Evolutionary conservation across 30 jellyfish, hydroid and myxozoan genomes (phyloP), one percentile per base, ranked within the genome.

Genomic region (Aurelia aurita complex sp. Pacific): DNA sequence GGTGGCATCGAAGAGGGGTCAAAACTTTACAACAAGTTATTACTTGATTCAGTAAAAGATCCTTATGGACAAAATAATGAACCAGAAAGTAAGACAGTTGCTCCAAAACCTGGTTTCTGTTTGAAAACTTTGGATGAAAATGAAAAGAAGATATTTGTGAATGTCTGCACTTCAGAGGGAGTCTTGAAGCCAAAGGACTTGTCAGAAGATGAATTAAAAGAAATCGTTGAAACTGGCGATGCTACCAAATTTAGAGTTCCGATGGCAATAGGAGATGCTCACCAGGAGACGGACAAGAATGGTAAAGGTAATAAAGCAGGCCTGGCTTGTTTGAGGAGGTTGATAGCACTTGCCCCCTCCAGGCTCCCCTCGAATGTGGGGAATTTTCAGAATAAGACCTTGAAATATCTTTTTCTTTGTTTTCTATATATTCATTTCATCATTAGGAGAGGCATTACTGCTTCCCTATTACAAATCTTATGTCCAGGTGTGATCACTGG

Each of bases 61-160:
- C 85, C 82, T 2, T 54, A 57, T 42, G 64, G 77, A 35, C 89
- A 85, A 60, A 61, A 23, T 10, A 61, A 14, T 10, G 88, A 71
- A 61, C 97, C 95, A 4, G 97, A 85, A 64, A 77, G 88, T 40
- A 42, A 69, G 16, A 38, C 81, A 11, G 91, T 88, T 60, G 96
- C 98, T 6, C 98, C 98, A 8, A 80, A 76, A 67, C 91, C 98
- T 10, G 98, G 98, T 9, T 94, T 94, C 77, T 94, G 98, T 76
- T 65, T 94, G 76, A 94, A 94, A 64, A 82, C 98, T 3, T 14
- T 82, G 52, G 50, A 38, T 46, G 88, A 72, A 63, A 64, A 75
- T 19, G 97, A 92, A 16, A 73, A 82, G 36, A 94, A 94, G 82
- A 85, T 94, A 2, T 92, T 94, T 84, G 90, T 94, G 38, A 94